A percentile compares a stretch with the other conserved stretches of the same genome.
Evolutionary conservation across 2,888 invertebrate species (phyloP).

Genomic region (Frankliniella fusca): DNA sequence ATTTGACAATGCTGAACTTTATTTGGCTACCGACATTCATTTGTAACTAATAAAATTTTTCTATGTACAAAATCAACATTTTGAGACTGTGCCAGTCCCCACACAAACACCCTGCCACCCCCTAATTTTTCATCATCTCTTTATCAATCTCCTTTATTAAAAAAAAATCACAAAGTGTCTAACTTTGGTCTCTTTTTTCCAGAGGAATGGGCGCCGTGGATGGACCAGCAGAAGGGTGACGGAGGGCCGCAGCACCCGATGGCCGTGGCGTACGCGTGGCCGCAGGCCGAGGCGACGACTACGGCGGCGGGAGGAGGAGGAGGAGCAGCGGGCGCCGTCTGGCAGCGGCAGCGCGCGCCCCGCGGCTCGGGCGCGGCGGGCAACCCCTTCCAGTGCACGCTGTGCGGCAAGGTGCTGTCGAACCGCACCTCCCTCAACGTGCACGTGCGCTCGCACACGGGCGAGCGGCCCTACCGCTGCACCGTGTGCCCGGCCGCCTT

Average conservation of each 20-base stretch:
- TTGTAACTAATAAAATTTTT: too few relatives aligned
- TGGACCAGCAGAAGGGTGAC: neutral
- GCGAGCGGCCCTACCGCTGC: constrained; percentile 22
- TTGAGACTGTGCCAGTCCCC: too few relatives aligned
- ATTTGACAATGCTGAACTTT: too few relatives aligned
- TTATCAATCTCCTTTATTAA: too few relatives aligned
- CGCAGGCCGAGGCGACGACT: neutral
- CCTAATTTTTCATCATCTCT: too few relatives aligned
- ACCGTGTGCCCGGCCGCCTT: constrained; percentile 18
- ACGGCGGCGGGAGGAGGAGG: too few relatives aligned
- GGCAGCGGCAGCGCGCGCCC: neutral
- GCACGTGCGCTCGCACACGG: constrained; percentile 18
- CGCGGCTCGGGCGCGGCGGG: neutral
- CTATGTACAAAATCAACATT: too few relatives aligned
- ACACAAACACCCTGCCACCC: too few relatives aligned
- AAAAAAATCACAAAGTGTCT: too few relatives aligned
- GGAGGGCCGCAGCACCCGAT: neutral
- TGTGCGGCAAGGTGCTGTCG: constrained; percentile 10
- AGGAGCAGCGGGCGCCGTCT: neutral
- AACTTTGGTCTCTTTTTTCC: neutral
- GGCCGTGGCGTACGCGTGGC: neutral
- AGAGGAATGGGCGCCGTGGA: neutral
- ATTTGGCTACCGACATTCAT: too few relatives aligned
- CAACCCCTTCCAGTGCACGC: constrained; percentile 9
- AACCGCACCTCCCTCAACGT: constrained; percentile 19